Base-by-base conservation (phyloP, 2,797 vertebrate species). In the Botia almorhae region DNA sequence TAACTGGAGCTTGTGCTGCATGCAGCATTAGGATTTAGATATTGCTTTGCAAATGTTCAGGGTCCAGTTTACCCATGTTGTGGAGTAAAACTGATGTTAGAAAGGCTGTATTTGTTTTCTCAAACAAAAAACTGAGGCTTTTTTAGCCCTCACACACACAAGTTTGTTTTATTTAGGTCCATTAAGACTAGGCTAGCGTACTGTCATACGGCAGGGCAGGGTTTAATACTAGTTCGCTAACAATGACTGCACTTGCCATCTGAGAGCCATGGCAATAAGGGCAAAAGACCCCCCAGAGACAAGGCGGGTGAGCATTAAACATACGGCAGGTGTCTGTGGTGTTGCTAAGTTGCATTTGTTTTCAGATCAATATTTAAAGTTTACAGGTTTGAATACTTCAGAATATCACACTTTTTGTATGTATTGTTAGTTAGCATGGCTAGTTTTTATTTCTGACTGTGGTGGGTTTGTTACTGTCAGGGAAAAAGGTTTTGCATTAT, bases 401-500 rank as follows among this genome's bases (percentile, higher is more conserved):
- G 43, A 26, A 26, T 26, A 26, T 26, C 23, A n/a, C n/a, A 76
- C 19, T 13, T 4, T n/a, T 26, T 13, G 19, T 61, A 11, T 67
- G 63, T 5, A 53, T n/a, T 3, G 19, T 7, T 60, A 51, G 43
- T n/a, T 10, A 33, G 36, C 17, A 78, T 29, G 26, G 39, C 23
- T 48, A 29, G 21, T 12, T 26, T 16, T 11, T 36, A 36, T 26
- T 16, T 17, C 14, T 26, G 23, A 63, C 46, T 50, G 10, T 7
- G 55, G 19, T 51, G 26, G 43, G 64, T 4, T 1, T 43, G 58
- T 48, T 14, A 67, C 19, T 61, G 63, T 73, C n/a, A 50, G 13
- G 16, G 12, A 68, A 82, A 74, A 5, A 10, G 33, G 16, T 87
- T 80, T 83, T 29, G 72, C 69, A 83, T 82, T 39, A 63, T 64